Percentiles rank a stretch among this genome's conserved stretches.
phyloP scores from a whole-genome alignment of 2,113 vertebrate genomes.

The Cyanistes caeruleus region DNA sequence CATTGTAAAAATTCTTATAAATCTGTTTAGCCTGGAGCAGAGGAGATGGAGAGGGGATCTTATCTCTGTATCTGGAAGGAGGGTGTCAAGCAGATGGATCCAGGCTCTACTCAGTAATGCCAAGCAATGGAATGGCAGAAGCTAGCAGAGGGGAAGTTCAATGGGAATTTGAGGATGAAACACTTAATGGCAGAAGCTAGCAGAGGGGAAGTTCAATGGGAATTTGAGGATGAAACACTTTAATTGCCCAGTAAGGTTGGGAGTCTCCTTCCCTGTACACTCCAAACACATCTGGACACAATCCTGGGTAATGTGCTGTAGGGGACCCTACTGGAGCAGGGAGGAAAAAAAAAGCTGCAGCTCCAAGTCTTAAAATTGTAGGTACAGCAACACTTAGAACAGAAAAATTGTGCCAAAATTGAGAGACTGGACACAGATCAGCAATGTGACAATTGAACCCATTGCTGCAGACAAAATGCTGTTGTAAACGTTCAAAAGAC shows the following conservation, averaged over 20 bases:
- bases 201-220: not conserved
- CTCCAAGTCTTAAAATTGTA: not conserved
- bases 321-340: not conserved
- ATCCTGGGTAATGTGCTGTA: not conserved
- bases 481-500: not conserved
- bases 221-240: not conserved
- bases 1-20: not conserved
- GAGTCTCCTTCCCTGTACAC: not conserved
- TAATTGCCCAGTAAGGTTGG: not conserved
- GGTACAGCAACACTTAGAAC: not conserved
- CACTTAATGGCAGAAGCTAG: not conserved
- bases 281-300: not conserved
- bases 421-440: not conserved
- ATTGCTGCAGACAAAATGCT: constrained; percentile 36
- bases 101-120: not conserved
- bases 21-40: too few species aligned
- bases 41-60: not conserved
- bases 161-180: not conserved
- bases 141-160: not conserved
- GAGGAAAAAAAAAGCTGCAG: not conserved
- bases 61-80: not conserved
- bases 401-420: not conserved
- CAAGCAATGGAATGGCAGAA: not conserved
- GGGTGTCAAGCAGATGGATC: too few species aligned
- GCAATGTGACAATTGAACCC: constrained; percentile 34